Evolutionary conservation across 2,888 invertebrate genomes (phyloP), one percentile per base, ranked within the genome.

Genomic region (Drosophila meridionalis): DNA sequence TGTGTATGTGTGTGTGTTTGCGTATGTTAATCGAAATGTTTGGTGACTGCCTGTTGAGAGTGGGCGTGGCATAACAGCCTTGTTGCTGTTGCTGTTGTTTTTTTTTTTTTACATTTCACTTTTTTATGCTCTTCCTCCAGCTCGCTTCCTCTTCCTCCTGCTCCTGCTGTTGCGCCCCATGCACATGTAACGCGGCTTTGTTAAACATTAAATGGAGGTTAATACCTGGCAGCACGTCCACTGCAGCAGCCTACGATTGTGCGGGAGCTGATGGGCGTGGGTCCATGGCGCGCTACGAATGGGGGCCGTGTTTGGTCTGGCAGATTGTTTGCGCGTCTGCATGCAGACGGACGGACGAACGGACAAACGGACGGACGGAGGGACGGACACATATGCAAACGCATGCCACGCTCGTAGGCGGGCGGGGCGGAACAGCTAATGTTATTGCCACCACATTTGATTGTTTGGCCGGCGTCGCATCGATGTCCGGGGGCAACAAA

Each of bases 11-110:
- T 82, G 80, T 79, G 68, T 82, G 83, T 83, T 87, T 88, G 86
- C 84, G 88, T 86, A 86, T 87, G 83, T 84, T 88, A 88, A 88
- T 87, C 86, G 86, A 87, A 88, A 88, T 86, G 85, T 84, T 87
- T 87, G 84, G 73, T 78, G 82, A 74, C 78, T 72, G 76, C 64
- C 66, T 67, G 70, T 43, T 34, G 53, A 45, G 71, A 47, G 60
- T 67, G 72, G 78, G 80, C 72, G 75, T 73, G 69, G 64, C 65
- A 42, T 53, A 66, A 45, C 26, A 34, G 32, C 61, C 52, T 64
- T 43, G 42, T 43, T 14, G 42, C 9, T 53, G 45, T 38, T 45
- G 36, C 14, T 11, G 42, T 7, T n/a, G 20, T 56, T n/a, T 40
- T 50, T 43, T 34, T 9, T 60, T 64, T 67, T 58, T 42, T 67